These are phyloP conservation scores for Macquaria ambigua DNA, from an alignment of 2,113 vertebrate species.

Conservation along the genomic window DNA sequence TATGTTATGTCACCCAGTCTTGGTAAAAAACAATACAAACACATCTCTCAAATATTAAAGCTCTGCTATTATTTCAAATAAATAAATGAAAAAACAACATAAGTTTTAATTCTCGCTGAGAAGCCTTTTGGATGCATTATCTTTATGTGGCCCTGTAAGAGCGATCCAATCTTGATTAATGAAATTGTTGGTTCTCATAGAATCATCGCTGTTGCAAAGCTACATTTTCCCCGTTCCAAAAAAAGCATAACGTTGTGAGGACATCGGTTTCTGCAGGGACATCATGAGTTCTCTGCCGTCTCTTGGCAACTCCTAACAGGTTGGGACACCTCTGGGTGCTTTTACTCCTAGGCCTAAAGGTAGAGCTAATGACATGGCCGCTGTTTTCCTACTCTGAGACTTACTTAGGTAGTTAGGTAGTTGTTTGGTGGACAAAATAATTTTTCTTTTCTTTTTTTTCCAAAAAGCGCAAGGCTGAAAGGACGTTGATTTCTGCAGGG, in stretches of 20 bases:
- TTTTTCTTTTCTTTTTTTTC: no score
- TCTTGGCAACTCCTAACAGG: background rate
- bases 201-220: no score
- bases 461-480: background rate
- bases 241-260: background rate
- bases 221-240: background rate
- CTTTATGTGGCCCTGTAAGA: no score
- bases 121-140: no score
- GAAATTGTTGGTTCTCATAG: no score
- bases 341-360: background rate
- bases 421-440: background rate
- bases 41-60: background rate
- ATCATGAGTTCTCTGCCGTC: background rate
- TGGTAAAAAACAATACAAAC: background rate
- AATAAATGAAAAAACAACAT: no score
- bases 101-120: no score
- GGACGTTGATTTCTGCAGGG: background rate
- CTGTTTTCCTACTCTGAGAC: background rate
- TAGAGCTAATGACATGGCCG: background rate
- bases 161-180: no score
- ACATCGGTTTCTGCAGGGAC: no score
- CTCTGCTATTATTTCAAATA: background rate
- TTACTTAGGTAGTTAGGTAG: no score
- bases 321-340: background rate
- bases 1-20: background rate